Evolutionary conservation across 2,888 invertebrate genomes (phyloP).

Genomic region (Metalampra italica): DNA sequence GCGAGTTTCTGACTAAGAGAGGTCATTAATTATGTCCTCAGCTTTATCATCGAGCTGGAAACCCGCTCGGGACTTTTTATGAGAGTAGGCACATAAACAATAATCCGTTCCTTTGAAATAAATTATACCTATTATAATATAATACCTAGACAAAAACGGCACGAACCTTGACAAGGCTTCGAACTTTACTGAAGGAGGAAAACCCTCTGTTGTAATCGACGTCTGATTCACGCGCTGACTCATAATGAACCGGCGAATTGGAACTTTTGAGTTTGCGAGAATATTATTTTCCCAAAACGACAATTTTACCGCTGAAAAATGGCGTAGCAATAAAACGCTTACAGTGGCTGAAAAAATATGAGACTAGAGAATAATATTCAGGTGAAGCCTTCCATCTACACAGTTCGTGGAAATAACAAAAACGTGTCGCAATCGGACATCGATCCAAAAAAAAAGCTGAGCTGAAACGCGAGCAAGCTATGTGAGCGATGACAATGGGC

Average conservation of each 20-base stretch:
- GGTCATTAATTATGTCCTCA: background rate
- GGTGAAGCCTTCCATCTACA: too few species aligned
- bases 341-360: background rate
- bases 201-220: conserved; percentile 1
- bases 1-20: background rate
- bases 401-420: conserved; percentile 30
- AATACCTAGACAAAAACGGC: background rate
- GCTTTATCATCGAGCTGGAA: background rate
- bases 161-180: background rate
- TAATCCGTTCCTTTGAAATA: too few species aligned
- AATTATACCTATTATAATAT: background rate
- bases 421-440: conserved; percentile 18
- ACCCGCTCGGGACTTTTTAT: too few species aligned
- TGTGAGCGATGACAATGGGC: conserved; percentile 42
- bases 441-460: conserved; percentile 15
- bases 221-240: conserved; percentile 9
- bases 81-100: too few species aligned
- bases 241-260: conserved; percentile 1
- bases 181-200: background rate
- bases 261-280: background rate
- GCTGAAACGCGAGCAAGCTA: conserved; percentile 42
- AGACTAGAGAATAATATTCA: background rate
- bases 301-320: background rate
- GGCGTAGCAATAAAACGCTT: background rate
- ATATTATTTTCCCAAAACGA: background rate